Evolutionary conservation across 2,888 invertebrate species (phyloP).

Genomic region (Drosophila atripex): DNA sequence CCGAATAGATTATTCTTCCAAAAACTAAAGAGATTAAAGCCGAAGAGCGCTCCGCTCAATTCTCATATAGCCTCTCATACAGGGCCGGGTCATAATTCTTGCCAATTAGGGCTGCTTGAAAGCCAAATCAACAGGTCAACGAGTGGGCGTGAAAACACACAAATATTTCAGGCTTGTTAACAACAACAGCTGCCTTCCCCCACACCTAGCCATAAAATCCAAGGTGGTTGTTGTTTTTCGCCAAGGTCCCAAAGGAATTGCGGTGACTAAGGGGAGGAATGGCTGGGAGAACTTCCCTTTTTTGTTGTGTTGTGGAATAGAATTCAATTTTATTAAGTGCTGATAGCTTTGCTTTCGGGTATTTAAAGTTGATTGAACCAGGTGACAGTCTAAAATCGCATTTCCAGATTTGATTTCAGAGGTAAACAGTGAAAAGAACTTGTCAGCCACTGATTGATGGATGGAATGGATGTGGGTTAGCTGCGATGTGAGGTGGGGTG

Average conservation of each 20-base stretch:
- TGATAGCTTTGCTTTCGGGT: slow-evolving; percentile 52
- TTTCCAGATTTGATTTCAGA: slow-evolving; percentile 57
- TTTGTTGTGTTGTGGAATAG: slow-evolving; percentile 10
- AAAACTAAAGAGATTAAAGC: neutral
- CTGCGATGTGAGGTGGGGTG: slow-evolving; percentile 12
- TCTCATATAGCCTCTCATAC: neutral
- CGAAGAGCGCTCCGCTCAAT: neutral
- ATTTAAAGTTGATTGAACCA: slow-evolving; percentile 44
- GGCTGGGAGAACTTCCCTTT: slow-evolving; percentile 44
- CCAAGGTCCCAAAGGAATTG: slow-evolving; percentile 72
- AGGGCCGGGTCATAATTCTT: slow-evolving; percentile 54
- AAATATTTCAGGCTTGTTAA: slow-evolving; percentile 80
- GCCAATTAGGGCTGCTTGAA: slow-evolving; percentile 60
- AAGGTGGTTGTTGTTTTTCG: slow-evolving; percentile 55
- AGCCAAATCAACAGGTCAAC: slow-evolving; percentile 45
- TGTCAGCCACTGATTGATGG: slow-evolving; percentile 73
- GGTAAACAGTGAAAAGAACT: slow-evolving; percentile 58
- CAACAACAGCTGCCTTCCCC: slow-evolving; percentile 53
- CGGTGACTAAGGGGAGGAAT: slow-evolving; percentile 22
- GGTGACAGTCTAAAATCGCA: slow-evolving; percentile 49
- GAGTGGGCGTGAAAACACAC: slow-evolving; percentile 73
- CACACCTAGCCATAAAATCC: neutral
- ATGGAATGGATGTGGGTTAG: slow-evolving; percentile 29
- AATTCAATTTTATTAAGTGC: slow-evolving; percentile 83
- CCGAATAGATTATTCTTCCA: neutral